Evolutionary conservation across 2,888 invertebrate genomes (phyloP), one percentile per base, ranked within the genome.

Genomic region (Callosobruchus maculatus): DNA sequence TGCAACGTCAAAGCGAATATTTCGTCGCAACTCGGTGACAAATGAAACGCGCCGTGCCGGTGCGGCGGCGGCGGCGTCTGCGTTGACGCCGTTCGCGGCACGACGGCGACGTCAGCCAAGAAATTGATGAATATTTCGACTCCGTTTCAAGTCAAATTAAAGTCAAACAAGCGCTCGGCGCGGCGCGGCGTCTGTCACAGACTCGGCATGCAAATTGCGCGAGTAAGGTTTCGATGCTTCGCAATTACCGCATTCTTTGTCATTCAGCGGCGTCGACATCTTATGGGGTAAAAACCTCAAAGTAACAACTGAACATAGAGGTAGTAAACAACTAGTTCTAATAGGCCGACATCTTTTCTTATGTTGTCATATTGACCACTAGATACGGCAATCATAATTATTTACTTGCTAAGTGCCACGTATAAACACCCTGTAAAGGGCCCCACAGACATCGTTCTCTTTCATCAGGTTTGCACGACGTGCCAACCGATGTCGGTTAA

Each of bases 121-220:
- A 81, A 82, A 82, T 81, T 82, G 80, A 81, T 81, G 81, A 81
- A 82, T 81, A 81, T 80, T 80, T 78, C 73, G 73, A 78, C 76
- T 49, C 73, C 75, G 79, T 80, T 82, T 79, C 80, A 70, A 79
- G 81, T 81, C 81, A 81, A 81, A 81, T 81, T 81, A 81, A 80
- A 81, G 80, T 81, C 81, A 81, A 81, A 81, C 81, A 80, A 77
- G 78, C 78, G 77, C 78, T 77, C 74, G 76, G 78, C 78, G 77
- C 75, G 78, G 77, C 78, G 76, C 74, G 76, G 78, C 78, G 77
- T 76, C 77, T 80, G 78, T 79, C 78, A 78, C 74, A 77, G 69
- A 21, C 76, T 74, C 72, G 72, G 76, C 76, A 80, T 78, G 76
- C 73, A 78, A 78, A 80, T 77, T 77, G 74, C 74, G 72, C 20